Base-by-base conservation (phyloP, 2,797 vertebrate species). In the Tapirus indicus region DNA sequence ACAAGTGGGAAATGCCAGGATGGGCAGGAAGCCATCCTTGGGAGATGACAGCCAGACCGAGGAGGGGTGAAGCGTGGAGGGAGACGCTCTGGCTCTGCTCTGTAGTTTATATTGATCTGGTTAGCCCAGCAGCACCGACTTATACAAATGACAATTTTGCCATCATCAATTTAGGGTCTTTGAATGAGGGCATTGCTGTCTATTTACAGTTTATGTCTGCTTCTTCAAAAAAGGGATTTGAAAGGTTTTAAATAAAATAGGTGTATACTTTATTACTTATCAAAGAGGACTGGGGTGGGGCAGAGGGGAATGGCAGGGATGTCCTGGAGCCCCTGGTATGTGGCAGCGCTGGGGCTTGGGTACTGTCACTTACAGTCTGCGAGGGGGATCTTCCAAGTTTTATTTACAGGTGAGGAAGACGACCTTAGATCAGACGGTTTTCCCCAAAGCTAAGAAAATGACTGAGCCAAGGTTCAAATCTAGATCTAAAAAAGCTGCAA, bases 291-390 rank as follows among this genome's bases (percentile, higher is more conserved):
- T 5, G 11, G 47, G 58, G 12, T 3, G 11, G 86, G 38, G 49
- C 56, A 1, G 68, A 8, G 47, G 77, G 68, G 78, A 5, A 1
- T 0, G 7, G 4, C 66, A 6, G 77, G 64, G 32, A 16, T 11
- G 27, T 20, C 54, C n/a, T 1, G 32, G 86, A 38, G 54, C 32
- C 71, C 23, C 18, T 3, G 5, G 27, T 4, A 0, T 1, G 4
- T 7, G 56, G 75, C 54, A 3, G 85, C 7, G 2, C 58, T 58
- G 47, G 49, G 13, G 7, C 49, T 29, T 7, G 60, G 25, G 49
- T 6, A 3, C 82, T 5, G 9, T 66, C 66, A 52, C 62, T 16
- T 23, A 23, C 64, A 0, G 0, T 27, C 14, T 6, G 41, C 25
- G 29, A 18, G 9, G 11, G n/a, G n/a, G 49, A 14, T 44, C 52